A percentile compares a stretch with the other conserved stretches of the same genome.
These are phyloP conservation scores for Oncorhynchus gorbuscha DNA, from an alignment of 2,113 vertebrate species.

Conservation along the genomic window DNA sequence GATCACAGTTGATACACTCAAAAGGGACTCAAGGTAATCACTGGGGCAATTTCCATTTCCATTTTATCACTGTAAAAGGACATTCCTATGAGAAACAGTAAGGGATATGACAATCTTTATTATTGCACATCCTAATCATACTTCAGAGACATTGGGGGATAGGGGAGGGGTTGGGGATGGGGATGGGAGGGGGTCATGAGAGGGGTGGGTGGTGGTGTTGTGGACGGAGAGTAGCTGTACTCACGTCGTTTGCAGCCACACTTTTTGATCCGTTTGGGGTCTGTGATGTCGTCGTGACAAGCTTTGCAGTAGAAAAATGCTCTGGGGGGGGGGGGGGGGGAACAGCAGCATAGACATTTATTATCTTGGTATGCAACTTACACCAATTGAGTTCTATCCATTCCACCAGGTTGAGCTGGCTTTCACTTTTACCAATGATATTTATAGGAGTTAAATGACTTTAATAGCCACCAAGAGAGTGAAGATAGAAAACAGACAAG, in stretches of 20 bases:
- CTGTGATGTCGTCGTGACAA: slow-evolving; percentile 99
- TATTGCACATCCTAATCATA: neutral
- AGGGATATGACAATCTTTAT: slow-evolving; percentile 10
- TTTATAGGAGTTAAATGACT: no score
- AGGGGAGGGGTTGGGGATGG: neutral
- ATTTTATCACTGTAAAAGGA: slow-evolving; percentile 14
- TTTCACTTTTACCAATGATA: no score
- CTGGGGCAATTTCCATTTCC: slow-evolving; percentile 15
- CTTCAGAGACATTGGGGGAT: neutral
- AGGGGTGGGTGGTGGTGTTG: neutral
- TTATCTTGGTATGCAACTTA: no score
- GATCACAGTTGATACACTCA: neutral
- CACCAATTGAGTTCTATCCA: no score
- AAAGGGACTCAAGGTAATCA: no score
- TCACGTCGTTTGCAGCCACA: slow-evolving; percentile 99
- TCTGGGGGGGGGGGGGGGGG: slow-evolving; percentile 78
- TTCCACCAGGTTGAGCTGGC: no score
- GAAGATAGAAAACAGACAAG: no score
- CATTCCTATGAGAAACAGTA: slow-evolving; percentile 35
- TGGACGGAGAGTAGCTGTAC: slow-evolving; percentile 63
- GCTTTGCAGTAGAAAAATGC: slow-evolving; percentile 99
- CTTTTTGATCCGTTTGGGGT: slow-evolving; percentile 99
- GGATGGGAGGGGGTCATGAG: slow-evolving; percentile 10
- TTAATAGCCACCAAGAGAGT: no score
- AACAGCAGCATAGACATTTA: slow-evolving; percentile 65